Evolutionary conservation across 2,113 vertebrate species (phyloP).

Genomic region (Colinus virginianus): DNA sequence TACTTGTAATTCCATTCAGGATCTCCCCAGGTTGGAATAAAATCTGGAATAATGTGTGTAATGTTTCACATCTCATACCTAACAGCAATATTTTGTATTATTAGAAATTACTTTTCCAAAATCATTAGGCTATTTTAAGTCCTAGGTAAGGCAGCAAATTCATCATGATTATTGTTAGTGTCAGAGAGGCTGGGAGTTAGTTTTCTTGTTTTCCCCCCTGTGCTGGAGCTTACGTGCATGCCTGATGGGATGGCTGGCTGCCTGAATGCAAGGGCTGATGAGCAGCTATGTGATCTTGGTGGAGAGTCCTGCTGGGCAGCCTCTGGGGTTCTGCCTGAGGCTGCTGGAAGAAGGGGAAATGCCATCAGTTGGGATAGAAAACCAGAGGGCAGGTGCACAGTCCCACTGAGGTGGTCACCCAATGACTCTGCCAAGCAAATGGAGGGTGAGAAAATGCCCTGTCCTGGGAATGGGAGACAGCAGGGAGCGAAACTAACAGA

Average conservation of each 20-base stretch:
- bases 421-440: neutral
- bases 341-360: neutral
- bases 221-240: rapidly evolving
- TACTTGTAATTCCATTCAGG: slow-evolving; percentile 21
- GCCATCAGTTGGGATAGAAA: neutral
- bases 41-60: slow-evolving; percentile 21
- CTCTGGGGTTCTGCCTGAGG: neutral
- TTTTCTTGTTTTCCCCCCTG: neutral
- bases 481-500: neutral
- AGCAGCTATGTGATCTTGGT: neutral
- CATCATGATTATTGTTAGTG: slow-evolving; percentile 1
- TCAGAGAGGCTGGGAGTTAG: neutral
- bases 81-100: slow-evolving; percentile 1
- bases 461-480: neutral
- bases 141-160: slow-evolving; percentile 6
- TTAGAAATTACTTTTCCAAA: slow-evolving; percentile 37
- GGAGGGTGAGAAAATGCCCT: neutral
- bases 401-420: neutral
- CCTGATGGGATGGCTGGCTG: neutral
- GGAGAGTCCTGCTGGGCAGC: neutral
- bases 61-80: neutral
- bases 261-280: neutral
- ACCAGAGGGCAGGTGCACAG: neutral
- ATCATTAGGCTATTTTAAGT: slow-evolving; percentile 24
- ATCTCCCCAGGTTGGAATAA: slow-evolving; percentile 33